Evolutionary conservation across 1,140 invertebrate genomes (phyloP).

Genomic region (Thalassaphorura encarpata): DNA sequence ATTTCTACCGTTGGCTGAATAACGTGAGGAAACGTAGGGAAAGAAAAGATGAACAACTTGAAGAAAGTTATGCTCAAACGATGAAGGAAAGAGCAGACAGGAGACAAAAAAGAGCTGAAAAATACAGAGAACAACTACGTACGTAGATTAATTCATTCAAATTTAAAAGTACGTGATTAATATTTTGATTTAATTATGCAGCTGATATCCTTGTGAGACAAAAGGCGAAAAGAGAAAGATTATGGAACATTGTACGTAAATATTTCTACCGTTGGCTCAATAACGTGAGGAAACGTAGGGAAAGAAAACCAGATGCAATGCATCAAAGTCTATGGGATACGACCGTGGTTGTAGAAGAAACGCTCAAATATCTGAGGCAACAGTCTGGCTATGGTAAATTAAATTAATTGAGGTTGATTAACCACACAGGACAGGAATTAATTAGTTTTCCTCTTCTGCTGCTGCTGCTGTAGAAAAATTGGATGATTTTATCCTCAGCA

Average conservation of each 20-base stretch:
- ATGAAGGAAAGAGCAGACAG: not conserved
- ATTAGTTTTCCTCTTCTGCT: not conserved
- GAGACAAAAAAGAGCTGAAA: not conserved
- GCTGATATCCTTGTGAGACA: not conserved
- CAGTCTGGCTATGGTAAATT: slow-evolving; percentile 20
- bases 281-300: slow-evolving; percentile 9
- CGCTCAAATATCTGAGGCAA: slow-evolving; percentile 12
- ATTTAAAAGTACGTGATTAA: not conserved
- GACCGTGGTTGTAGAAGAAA: slow-evolving; percentile 4
- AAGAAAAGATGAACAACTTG: not conserved
- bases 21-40: slow-evolving; percentile 10
- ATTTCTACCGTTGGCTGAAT: not conserved
- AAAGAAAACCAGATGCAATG: slow-evolving; percentile 8
- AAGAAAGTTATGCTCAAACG: not conserved
- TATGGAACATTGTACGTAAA: not conserved
- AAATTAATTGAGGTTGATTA: not conserved
- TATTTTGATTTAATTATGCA: not conserved
- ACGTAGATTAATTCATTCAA: not conserved
- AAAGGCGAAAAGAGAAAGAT: not conserved
- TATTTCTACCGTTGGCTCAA: not conserved
- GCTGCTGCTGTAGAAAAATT: slow-evolving; percentile 13
- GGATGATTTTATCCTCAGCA: slow-evolving; percentile 21
- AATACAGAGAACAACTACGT: not conserved
- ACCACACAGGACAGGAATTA: not conserved
- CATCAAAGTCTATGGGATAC: slow-evolving; percentile 20